Conservation (phyloP, 2,113 vertebrate species). For the Protobothrops flavoviridis region DNA sequence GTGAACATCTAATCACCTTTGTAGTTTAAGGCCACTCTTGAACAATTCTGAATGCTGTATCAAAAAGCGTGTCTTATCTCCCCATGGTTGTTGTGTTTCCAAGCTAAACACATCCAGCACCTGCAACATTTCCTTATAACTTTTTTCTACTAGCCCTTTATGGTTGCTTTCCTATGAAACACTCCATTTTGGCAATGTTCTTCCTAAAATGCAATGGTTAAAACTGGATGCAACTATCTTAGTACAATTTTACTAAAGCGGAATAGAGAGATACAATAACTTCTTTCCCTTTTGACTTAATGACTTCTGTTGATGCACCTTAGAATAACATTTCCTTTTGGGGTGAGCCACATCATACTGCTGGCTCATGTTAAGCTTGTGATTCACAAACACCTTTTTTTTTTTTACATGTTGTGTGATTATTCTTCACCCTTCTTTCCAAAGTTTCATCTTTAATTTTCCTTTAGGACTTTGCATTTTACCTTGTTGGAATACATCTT, state of each 20-base stretch:
- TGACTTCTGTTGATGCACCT: not conserved
- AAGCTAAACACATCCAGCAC: not conserved
- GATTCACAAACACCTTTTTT: not conserved
- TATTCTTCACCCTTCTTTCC: not conserved
- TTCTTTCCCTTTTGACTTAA: not conserved
- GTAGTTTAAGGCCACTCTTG: not conserved
- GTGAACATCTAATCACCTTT: not conserved
- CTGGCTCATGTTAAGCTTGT: not conserved
- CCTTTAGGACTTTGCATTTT: not conserved
- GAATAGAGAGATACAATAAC: not conserved
- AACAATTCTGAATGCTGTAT: not conserved
- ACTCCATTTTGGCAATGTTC: not conserved
- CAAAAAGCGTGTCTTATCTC: not conserved
- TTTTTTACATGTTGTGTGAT: not conserved
- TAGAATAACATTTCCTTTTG: not conserved
- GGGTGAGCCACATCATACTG: not conserved
- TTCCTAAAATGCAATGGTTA: not conserved
- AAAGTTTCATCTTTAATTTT: not conserved
- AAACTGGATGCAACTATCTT: not conserved
- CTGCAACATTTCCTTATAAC: not conserved
- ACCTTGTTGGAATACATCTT: not conserved
- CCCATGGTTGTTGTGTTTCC: not conserved
- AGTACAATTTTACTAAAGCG: not conserved
- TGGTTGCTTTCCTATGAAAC: not conserved
- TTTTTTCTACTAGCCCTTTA: not conserved